phyloP scores from a whole-genome alignment of 2,888 invertebrate species.

The Tuberolachnus salignus region DNA sequence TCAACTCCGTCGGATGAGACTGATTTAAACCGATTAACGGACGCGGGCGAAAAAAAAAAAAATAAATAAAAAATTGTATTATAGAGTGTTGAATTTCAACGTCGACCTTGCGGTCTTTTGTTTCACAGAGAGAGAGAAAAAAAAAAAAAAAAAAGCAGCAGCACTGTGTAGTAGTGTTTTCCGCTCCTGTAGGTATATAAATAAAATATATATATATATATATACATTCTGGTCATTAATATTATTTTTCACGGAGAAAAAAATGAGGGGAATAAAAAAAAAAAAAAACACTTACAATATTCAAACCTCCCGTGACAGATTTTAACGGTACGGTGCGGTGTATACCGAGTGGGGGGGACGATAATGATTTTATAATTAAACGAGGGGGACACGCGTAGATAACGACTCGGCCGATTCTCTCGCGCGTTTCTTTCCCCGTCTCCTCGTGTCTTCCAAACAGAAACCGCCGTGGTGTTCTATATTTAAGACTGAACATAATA shows the following conservation, averaged over 20 bases:
- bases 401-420: conserved; percentile 26
- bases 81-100: conserved; percentile 44
- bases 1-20: conserved; percentile 49
- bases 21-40: conserved; percentile 54
- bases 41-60: conserved; percentile 13
- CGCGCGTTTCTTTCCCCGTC: not conserved
- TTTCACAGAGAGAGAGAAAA: too few species aligned
- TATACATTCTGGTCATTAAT: conserved; percentile 33
- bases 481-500: conserved; percentile 31
- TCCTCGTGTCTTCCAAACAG: too few species aligned
- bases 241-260: conserved; percentile 36
- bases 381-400: conserved; percentile 39
- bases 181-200: not conserved
- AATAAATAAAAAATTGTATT: conserved; percentile 5
- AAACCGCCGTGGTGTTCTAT: conserved; percentile 21
- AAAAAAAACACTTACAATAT: conserved; percentile 37
- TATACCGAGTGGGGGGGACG: conserved; percentile 26
- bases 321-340: conserved; percentile 35
- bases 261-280: not conserved
- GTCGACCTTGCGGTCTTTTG: conserved; percentile 47
- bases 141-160: too few species aligned
- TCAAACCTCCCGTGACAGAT: conserved; percentile 56
- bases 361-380: conserved; percentile 57
- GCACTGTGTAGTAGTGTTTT: not conserved
- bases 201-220: too few species aligned